Percentiles rank a stretch among this genome's conserved stretches.
phyloP scores from a whole-genome alignment of 2,888 invertebrate species.

The Opisthograptis luteolata region DNA sequence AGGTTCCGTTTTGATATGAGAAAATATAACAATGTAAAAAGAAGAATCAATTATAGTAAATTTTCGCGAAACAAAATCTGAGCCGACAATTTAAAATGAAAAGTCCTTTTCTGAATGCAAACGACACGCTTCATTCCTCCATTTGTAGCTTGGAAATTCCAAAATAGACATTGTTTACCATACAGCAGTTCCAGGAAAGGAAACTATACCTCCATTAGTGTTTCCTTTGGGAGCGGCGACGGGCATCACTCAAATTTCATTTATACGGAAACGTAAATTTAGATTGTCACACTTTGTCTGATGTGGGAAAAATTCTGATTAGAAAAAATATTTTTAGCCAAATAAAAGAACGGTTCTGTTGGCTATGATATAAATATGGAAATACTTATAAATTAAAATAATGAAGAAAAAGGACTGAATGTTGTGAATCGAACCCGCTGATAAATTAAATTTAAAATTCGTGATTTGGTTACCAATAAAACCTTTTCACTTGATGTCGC shows the following conservation, averaged over 20 bases:
- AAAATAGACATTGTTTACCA: slow-evolving; percentile 50
- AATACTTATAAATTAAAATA: no score
- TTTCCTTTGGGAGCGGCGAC: slow-evolving; percentile 53
- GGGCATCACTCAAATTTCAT: slow-evolving; percentile 53
- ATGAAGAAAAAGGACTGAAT: no score
- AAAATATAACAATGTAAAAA: background rate
- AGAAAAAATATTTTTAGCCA: no score
- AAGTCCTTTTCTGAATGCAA: slow-evolving; percentile 13
- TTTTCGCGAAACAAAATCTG: background rate
- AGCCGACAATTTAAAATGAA: background rate
- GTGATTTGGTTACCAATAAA: no score
- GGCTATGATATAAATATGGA: no score
- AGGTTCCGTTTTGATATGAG: background rate
- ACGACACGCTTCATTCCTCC: slow-evolving; percentile 3
- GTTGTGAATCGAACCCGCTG: no score
- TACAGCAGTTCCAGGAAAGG: slow-evolving; percentile 52
- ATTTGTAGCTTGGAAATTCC: slow-evolving; percentile 36
- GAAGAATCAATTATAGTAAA: no score
- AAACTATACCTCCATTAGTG: slow-evolving; percentile 61
- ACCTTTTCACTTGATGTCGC: no score
- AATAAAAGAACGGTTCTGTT: no score
- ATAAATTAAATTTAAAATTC: no score
- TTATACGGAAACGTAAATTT: slow-evolving; percentile 56
- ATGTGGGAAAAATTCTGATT: slow-evolving; percentile 28
- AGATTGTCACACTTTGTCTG: slow-evolving; percentile 37